A percentile compares a stretch with the other conserved stretches of the same genome.
Conservation (phyloP, 2,888 invertebrate genomes). For the Callosobruchus maculatus region DNA sequence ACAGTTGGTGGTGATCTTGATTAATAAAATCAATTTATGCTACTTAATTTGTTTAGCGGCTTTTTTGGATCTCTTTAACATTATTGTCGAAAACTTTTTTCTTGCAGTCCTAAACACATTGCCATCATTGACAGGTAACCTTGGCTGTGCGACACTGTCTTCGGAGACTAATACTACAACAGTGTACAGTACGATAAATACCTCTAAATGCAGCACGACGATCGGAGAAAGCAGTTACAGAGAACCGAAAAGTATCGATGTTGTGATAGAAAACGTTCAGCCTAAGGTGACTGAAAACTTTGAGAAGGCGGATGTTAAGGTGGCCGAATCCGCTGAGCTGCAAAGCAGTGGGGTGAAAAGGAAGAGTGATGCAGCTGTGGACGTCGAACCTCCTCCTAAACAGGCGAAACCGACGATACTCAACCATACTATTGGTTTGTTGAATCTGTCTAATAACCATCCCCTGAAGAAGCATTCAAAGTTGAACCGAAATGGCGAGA, state of each 20-base stretch:
- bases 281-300: background rate
- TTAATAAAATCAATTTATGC: too few species aligned
- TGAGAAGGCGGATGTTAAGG: background rate
- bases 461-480: conserved; percentile 41
- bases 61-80: too few species aligned
- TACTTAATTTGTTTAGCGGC: too few species aligned
- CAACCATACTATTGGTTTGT: conserved; percentile 40
- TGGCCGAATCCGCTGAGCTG: background rate
- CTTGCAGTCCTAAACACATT: too few species aligned
- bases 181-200: conserved; percentile 36
- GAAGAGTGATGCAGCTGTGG: conserved; percentile 18
- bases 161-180: conserved; percentile 32
- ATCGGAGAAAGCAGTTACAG: conserved; percentile 12
- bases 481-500: conserved; percentile 30
- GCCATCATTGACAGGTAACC: too few species aligned
- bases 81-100: too few species aligned
- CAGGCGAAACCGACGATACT: conserved; percentile 38
- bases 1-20: too few species aligned
- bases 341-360: conserved; percentile 25
- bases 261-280: background rate
- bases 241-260: conserved; percentile 2
- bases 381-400: conserved; percentile 30
- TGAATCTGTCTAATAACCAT: conserved; percentile 45
- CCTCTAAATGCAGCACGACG: conserved; percentile 35
- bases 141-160: conserved; percentile 9